These are phyloP conservation scores for Gryllus longicercus DNA, from an alignment of 2,888 invertebrate species.

Conservation along the genomic window DNA sequence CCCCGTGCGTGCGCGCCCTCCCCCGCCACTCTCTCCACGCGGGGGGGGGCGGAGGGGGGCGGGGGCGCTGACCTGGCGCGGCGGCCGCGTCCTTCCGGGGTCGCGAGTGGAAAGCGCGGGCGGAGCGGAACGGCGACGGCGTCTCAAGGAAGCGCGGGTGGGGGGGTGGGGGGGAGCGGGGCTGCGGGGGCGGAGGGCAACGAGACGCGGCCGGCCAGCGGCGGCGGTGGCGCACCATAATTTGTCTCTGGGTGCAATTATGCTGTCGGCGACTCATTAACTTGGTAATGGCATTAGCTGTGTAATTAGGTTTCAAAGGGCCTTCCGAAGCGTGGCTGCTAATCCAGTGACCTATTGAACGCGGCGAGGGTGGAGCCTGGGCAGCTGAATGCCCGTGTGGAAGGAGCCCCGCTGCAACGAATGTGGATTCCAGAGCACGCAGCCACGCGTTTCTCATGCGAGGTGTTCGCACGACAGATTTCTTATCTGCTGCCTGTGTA, in stretches of 20 bases:
- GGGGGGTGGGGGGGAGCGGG: background rate
- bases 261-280: background rate
- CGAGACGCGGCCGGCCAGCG: background rate
- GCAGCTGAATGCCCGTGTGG: too few relatives aligned
- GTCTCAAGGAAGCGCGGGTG: background rate
- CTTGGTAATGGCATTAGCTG: background rate
- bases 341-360: conserved; percentile 17
- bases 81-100: too few relatives aligned
- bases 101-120: too few relatives aligned
- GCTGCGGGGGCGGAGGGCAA: background rate
- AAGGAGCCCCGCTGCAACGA: too few relatives aligned
- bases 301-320: background rate
- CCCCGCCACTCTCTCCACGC: too few relatives aligned
- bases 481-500: too few relatives aligned
- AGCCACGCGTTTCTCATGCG: too few relatives aligned
- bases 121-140: background rate
- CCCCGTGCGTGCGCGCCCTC: too few relatives aligned
- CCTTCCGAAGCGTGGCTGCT: background rate
- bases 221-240: background rate
- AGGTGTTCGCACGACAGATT: too few relatives aligned
- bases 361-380: background rate
- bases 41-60: too few relatives aligned
- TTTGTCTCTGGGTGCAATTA: background rate
- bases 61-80: too few relatives aligned
- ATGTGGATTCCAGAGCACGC: too few relatives aligned